Evolutionary conservation across 2,888 invertebrate genomes (phyloP), one percentile per base, ranked within the genome.

Genomic region (Apodemia zela): DNA sequence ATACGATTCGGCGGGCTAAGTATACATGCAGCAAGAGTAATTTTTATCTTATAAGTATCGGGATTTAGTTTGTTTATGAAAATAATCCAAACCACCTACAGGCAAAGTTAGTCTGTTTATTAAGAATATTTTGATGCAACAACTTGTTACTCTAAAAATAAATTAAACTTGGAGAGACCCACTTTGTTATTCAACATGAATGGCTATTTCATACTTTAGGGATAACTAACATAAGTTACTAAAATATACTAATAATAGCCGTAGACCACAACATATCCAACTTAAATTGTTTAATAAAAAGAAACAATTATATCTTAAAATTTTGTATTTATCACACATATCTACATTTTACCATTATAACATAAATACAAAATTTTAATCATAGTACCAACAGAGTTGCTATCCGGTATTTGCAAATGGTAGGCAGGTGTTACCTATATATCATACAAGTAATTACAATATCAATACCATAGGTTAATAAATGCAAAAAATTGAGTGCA

Each of bases 321-420:
- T 92, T 92, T 92, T 92, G 92, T 92, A 92, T 92, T 92, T 91
- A 88, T 89, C 83, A 88, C 87, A 86, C 82, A 87, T 92, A 92
- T 92, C 92, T 92, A 92, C 92, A 92, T 84, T 86, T 92, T 88
- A 87, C 85, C 86, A 88, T 89, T 89, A 92, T 89, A 87, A 87
- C 85, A 92, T 92, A 92, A 92, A 92, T 92, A 92, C 92, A 92
- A 92, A 92, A 92, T 91, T 92, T 92, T 92, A 92, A 88, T 83
- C 76, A 80, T 78, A 76, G 81, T 88, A 84, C 84, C 88, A 92
- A 92, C 88, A 80, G 87, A 91, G 85, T 87, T 87, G 85, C 87
- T 87, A 88, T 90, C 89, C 91, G 87, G 84, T 87, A 89, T 85
- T 88, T 82, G 85, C 86, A 88, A 84, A 83, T 83, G 83, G 88